Percentiles rank a stretch among this genome's conserved stretches.
Evolutionary conservation across 1,140 invertebrate species (phyloP).

Genomic region (Zaprionus kolodkinae): DNA sequence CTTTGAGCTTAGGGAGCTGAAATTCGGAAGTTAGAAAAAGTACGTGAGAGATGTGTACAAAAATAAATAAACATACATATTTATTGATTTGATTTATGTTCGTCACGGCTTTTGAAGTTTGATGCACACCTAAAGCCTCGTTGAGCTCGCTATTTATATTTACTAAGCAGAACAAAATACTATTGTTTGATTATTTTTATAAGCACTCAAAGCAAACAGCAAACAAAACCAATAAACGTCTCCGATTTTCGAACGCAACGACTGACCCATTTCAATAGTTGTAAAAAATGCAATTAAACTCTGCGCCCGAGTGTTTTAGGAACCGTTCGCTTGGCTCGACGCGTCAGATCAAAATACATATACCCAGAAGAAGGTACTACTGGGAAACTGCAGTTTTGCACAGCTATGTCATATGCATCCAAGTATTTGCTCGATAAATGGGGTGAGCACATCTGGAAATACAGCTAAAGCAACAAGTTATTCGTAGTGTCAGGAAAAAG

Average conservation of each 20-base stretch:
- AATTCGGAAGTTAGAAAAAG: conserved; percentile 83
- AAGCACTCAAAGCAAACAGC: conserved; percentile 52
- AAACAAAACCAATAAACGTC: conserved; percentile 64
- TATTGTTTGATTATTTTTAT: conserved; percentile 70
- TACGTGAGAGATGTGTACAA: conserved; percentile 38
- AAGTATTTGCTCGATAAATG: conserved; percentile 20
- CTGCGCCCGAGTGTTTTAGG: conserved; percentile 25
- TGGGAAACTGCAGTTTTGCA: conserved; percentile 40
- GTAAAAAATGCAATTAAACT: conserved; percentile 51
- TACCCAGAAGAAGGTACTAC: conserved; percentile 34
- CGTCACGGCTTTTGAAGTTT: conserved; percentile 49
- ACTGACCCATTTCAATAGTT: conserved; percentile 64
- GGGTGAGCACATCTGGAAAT: conserved; percentile 52
- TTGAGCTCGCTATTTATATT: conserved; percentile 73
- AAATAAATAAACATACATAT: conserved; percentile 55
- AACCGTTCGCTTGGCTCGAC: not conserved
- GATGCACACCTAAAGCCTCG: conserved; percentile 51
- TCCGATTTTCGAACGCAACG: conserved; percentile 48
- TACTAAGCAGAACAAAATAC: conserved; percentile 45
- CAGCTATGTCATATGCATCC: not conserved
- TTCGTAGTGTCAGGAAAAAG: conserved; percentile 54
- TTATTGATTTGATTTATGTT: conserved; percentile 49
- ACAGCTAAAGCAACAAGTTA: conserved; percentile 66
- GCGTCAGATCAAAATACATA: conserved; percentile 21
- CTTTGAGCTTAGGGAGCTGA: conserved; percentile 93